Evolutionary conservation across 2,113 vertebrate genomes (phyloP), one percentile per base, ranked within the genome.

Genomic region (Rostratula benghalensis): DNA sequence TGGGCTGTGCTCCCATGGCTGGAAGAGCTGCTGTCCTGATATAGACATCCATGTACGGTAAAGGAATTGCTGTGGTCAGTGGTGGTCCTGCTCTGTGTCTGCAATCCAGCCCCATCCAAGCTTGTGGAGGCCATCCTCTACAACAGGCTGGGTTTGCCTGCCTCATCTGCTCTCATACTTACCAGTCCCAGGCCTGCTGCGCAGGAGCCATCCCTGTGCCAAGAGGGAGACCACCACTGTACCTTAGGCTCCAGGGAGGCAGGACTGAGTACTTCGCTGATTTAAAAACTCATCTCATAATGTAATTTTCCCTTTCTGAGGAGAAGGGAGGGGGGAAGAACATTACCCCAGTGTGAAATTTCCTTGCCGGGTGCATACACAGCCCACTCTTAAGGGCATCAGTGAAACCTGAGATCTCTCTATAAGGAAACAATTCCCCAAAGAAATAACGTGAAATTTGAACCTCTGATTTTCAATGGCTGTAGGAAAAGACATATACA

Each of bases 31-130:
- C 28, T 37, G 41, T 61, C 19, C 65, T 39, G 18, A 23, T 51
- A 8, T 4, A 24, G 0, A 1, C 9, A 13, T 11, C 43, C 18
- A 11, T 5, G 13, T 31, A 11, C 67, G 20, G 27, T 16, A 74
- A 83, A 41, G 48, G 51, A 77, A 28, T 37, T 45, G 48, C 41
- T 68, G 21, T 35, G 51, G 46, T 45, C 28, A 63, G 46, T 0
- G 1, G 48, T 27, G 20, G 41, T 87, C 59, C 39, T 68, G 35
- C 60, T 13, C 45, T 10, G 1, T 64, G 23, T 30, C 53, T 41
- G 19, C 48, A 21, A 39, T n/a, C n/a, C 61, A 64, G 21, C 33
- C 27, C 28, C 3, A 0, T 30, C 54, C 1, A 1, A 59, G 30
- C 45, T 45, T 12, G 2, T 15, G 39, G n/a, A 81, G 39, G 13